A percentile compares a stretch with the other conserved stretches of the same genome.
phyloP scores from a whole-genome alignment of 2,113 vertebrate genomes.

The Nanorana parkeri region DNA sequence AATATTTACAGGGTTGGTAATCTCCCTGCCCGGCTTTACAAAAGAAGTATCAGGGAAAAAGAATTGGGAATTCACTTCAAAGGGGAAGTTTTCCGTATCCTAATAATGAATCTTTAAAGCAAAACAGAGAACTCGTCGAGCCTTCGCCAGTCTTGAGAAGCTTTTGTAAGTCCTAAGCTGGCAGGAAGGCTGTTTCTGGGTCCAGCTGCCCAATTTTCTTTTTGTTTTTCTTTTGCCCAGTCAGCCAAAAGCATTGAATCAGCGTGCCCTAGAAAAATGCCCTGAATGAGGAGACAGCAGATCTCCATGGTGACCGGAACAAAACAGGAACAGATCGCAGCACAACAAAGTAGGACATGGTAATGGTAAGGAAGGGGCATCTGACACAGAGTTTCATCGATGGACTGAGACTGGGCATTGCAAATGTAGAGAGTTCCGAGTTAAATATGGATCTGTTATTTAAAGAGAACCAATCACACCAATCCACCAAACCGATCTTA shows the following conservation, averaged over 20 bases:
- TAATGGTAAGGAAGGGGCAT: background rate
- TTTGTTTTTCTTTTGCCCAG: background rate
- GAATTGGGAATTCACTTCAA: too few relatives aligned
- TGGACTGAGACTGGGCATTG: too few relatives aligned
- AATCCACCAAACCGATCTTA: too few relatives aligned
- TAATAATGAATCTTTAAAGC: too few relatives aligned
- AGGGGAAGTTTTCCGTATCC: too few relatives aligned
- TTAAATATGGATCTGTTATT: too few relatives aligned
- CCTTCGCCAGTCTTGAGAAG: background rate
- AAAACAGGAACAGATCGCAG: background rate
- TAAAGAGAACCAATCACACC: too few relatives aligned
- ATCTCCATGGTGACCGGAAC: conserved; percentile 14
- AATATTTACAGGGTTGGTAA: too few relatives aligned
- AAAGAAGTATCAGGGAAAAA: too few relatives aligned
- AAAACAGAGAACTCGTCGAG: background rate
- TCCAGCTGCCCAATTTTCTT: background rate
- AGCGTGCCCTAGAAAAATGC: conserved; percentile 14
- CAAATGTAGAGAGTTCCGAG: too few relatives aligned
- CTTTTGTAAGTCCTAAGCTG: background rate
- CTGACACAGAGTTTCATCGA: background rate
- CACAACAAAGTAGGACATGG: conserved; percentile 9
- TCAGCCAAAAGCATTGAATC: conserved; percentile 42
- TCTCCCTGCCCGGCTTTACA: too few relatives aligned
- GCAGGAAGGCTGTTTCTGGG: background rate
- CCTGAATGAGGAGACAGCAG: background rate